Percentiles rank a stretch among this genome's conserved stretches.
Conservation (phyloP, 1,140 invertebrate genomes). For the Antheraea mylitta region DNA sequence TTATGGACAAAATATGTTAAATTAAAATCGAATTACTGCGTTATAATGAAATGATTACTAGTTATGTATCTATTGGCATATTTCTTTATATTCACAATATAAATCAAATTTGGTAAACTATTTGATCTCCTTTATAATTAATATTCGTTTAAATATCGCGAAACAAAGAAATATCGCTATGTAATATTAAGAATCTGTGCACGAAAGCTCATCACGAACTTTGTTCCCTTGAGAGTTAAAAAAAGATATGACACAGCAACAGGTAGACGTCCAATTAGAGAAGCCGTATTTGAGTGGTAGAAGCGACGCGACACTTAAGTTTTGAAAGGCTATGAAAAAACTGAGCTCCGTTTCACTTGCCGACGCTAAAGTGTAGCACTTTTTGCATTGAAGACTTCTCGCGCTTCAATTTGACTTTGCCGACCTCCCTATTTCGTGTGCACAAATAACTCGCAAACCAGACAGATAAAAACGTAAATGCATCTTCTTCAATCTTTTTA, state of each 20-base stretch:
- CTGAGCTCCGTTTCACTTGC: slow-evolving; percentile 54
- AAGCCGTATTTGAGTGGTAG: slow-evolving; percentile 55
- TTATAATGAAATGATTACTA: too few relatives aligned
- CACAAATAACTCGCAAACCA: slow-evolving; percentile 18
- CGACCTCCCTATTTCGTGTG: slow-evolving; percentile 34
- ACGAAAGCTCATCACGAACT: slow-evolving; percentile 36
- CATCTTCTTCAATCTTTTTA: background rate
- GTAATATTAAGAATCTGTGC: slow-evolving; percentile 43
- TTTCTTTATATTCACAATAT: too few relatives aligned
- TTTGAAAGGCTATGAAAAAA: slow-evolving; percentile 63
- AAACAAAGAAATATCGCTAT: slow-evolving; percentile 30
- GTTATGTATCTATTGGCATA: too few relatives aligned
- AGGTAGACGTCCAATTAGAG: slow-evolving; percentile 75
- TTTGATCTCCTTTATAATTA: too few relatives aligned
- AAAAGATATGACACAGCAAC: slow-evolving; percentile 65
- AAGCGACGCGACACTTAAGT: slow-evolving; percentile 59
- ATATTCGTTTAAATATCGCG: background rate
- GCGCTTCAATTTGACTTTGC: slow-evolving; percentile 55
- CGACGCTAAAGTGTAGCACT: slow-evolving; percentile 47
- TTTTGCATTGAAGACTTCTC: slow-evolving; percentile 57
- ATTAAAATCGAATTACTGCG: too few relatives aligned
- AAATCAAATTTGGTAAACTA: too few relatives aligned
- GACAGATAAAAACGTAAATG: slow-evolving; percentile 10
- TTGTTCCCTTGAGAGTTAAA: slow-evolving; percentile 47
- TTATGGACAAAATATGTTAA: too few relatives aligned